Evolutionary conservation across 2,113 vertebrate species (phyloP), one percentile per base, ranked within the genome.

Genomic region (Pandion haliaetus): DNA sequence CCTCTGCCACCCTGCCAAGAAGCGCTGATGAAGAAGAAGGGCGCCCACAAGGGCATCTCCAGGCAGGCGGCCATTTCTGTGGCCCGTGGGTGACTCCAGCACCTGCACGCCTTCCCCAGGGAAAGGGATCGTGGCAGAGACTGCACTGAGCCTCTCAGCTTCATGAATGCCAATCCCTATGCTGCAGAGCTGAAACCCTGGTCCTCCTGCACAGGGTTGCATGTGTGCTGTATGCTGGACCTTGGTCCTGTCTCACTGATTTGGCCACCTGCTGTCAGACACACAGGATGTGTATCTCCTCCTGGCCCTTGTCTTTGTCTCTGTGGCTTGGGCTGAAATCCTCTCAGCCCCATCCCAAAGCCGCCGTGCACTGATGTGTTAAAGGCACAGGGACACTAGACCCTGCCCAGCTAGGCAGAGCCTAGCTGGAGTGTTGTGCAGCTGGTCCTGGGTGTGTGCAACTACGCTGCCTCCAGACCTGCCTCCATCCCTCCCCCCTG

Each of bases 321-420:
- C 25, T 67, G 42, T 47, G 59, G 14, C 32, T 62, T 44, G 69
- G 47, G 58, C 28, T 65, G 25, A 54, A 32, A 63, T 18, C 44
- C 61, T 31, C 36, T n/a, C 36, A 42, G n/a, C 44, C 36, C 62
- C 1, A 1, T 44, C 54, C 44, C 63, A 26, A 59, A 44, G 21
- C 20, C 2, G 1, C 38, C 0, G 7, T 8, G 32, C 15, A 10
- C 29, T 6, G 52, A 8, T 32, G 40, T 21, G 34, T 49, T 57
- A 47, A 11, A 40, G 50, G 28, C 24, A 40, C 2, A 1, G n/a
- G 42, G n/a, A 66, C 6, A 2, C 16, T 11, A 9, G 66, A 21
- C 34, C 31, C 31, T 63, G 49, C 50, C 34, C 34, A 28, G 49
- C 52, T 18, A 31, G 40, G 45, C 66, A 71, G 44, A 49, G 29